These are phyloP conservation scores for Drosophila prosaltans DNA, from an alignment of 1,140 invertebrate species.

Conservation along the genomic window DNA sequence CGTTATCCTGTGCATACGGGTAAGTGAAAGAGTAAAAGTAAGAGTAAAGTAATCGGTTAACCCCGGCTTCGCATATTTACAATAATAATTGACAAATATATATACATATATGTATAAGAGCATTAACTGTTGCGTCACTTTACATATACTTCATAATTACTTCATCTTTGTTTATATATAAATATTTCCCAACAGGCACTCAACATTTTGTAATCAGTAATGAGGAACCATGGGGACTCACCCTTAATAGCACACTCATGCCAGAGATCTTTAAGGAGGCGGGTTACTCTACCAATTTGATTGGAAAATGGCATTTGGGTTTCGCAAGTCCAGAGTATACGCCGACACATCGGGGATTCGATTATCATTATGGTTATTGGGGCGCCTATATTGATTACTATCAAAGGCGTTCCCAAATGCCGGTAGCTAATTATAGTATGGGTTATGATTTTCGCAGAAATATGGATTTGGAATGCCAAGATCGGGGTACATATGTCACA, in stretches of 20 bases:
- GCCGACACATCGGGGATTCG: constrained; percentile 92
- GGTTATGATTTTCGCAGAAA: constrained; percentile 89
- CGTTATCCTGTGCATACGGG: constrained; percentile 92
- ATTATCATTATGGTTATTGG: constrained; percentile 93
- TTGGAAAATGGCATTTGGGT: constrained; percentile 97
- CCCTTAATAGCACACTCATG: constrained; percentile 88
- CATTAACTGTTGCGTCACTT: too few relatives aligned
- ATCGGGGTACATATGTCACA: constrained; percentile 89
- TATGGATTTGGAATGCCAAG: constrained; percentile 85
- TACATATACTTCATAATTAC: too few relatives aligned
- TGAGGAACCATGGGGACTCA: constrained; percentile 89
- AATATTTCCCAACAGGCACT: constrained; percentile 85
- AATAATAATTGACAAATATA: background rate
- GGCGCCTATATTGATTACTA: constrained; percentile 93
- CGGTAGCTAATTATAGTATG: constrained; percentile 83
- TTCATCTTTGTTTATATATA: background rate
- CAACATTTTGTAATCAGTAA: constrained; percentile 91
- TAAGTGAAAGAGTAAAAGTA: too few relatives aligned
- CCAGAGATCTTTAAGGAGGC: constrained; percentile 89
- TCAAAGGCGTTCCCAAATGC: constrained; percentile 86
- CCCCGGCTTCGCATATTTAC: too few relatives aligned
- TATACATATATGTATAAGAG: too few relatives aligned
- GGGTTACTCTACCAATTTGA: constrained; percentile 91
- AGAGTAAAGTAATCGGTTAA: too few relatives aligned
- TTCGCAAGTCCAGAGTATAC: constrained; percentile 88